Percentiles rank a stretch among this genome's conserved stretches.
These are phyloP conservation scores for Bombus confusus DNA, from an alignment of 1,140 invertebrate species.

Conservation along the genomic window DNA sequence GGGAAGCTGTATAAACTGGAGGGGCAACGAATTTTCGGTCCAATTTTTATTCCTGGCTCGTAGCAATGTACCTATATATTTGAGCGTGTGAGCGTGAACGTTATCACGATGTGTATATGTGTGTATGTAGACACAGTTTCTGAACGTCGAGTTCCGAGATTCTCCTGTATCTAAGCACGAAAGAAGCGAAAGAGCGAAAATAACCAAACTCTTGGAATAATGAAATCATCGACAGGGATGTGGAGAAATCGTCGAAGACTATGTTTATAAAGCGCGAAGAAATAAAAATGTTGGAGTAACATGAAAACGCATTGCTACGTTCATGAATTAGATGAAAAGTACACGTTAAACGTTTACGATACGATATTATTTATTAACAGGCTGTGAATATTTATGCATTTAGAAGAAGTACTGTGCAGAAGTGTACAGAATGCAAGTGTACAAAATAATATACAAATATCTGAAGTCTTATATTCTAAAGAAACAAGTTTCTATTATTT, in stretches of 20 bases:
- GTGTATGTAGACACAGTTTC: not conserved
- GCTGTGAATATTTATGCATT: not conserved
- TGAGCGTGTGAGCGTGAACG: not conserved
- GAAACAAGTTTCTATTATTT: not conserved
- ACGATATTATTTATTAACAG: not conserved
- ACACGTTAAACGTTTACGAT: not conserved
- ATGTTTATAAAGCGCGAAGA: not conserved
- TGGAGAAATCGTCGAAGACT: slow-evolving; percentile 43
- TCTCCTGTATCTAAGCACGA: slow-evolving; percentile 22
- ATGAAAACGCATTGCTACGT: not conserved
- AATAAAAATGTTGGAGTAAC: not conserved
- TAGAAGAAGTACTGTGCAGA: not conserved
- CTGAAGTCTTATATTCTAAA: no score
- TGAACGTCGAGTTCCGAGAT: slow-evolving; percentile 1
- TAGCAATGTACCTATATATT: not conserved
- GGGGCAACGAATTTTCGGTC: not conserved
- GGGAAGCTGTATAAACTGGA: not conserved
- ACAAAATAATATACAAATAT: no score
- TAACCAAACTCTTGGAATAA: slow-evolving; percentile 64
- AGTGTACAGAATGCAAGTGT: not conserved
- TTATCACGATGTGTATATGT: not conserved
- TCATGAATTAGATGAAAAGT: not conserved
- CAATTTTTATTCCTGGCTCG: slow-evolving; percentile 53
- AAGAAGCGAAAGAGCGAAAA: not conserved
- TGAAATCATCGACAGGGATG: slow-evolving; percentile 66